phyloP scores from a whole-genome alignment of 2,797 vertebrate genomes.

The Delichon dasypus region DNA sequence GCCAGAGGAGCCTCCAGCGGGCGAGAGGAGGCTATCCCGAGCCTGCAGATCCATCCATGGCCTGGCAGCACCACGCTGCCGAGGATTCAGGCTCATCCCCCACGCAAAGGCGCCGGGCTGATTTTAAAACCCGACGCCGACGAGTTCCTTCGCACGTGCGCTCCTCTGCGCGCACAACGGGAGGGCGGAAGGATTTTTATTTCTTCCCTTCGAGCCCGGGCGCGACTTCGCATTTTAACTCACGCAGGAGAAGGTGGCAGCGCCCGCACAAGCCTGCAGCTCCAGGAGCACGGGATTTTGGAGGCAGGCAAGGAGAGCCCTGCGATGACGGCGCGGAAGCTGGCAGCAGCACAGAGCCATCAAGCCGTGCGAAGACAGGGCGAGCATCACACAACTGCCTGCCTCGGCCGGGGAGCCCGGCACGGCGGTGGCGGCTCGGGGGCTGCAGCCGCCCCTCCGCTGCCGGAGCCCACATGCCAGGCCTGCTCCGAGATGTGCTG shows the following conservation, averaged over 20 bases:
- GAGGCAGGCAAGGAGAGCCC: neutral
- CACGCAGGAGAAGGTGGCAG: neutral
- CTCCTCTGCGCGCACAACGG: accelerated
- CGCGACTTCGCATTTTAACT: accelerated
- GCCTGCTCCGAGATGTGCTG: conserved; percentile 62
- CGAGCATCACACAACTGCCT: conserved; percentile 55
- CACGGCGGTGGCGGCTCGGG: neutral
- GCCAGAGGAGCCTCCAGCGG: neutral
- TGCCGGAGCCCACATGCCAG: conserved; percentile 60
- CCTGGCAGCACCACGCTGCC: accelerated
- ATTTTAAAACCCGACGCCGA: neutral
- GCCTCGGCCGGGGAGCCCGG: conserved; percentile 42
- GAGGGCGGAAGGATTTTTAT: neutral
- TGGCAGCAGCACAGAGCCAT: conserved; percentile 44
- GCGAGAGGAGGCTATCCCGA: accelerated
- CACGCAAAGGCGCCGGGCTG: accelerated
- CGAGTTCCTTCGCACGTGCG: accelerated
- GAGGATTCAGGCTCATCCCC: neutral
- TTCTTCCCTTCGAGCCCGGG: accelerated
- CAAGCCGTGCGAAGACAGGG: conserved; percentile 7
- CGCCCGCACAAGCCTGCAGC: neutral
- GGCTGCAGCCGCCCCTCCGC: conserved; percentile 16
- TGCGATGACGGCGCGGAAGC: accelerated
- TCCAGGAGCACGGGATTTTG: accelerated
- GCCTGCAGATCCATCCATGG: accelerated